Evolutionary conservation across 2,113 vertebrate species (phyloP).

Genomic region (Vanacampus margaritifer): DNA sequence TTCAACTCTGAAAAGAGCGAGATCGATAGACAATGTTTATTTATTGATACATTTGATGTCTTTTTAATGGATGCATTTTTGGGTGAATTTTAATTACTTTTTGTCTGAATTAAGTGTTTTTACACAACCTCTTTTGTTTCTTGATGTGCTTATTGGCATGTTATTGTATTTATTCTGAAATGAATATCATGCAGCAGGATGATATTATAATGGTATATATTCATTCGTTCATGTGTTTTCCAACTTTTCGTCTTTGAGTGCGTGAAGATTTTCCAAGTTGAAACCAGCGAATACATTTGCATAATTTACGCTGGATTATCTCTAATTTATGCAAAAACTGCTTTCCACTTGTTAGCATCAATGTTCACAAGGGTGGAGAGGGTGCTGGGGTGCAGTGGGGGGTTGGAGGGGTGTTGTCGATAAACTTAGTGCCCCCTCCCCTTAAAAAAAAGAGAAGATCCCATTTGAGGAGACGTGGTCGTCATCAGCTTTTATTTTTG

Average conservation of each 20-base stretch:
- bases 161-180: too few species aligned
- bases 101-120: too few species aligned
- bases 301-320: constrained; percentile 76
- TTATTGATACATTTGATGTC: too few species aligned
- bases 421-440: neutral
- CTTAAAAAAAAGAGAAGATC: neutral
- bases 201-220: too few species aligned
- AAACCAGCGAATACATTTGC: constrained; percentile 69
- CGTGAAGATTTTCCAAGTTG: constrained; percentile 43
- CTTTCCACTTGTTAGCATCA: constrained; percentile 69
- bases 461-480: neutral
- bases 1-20: too few species aligned
- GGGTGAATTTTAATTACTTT: too few species aligned
- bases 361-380: constrained; percentile 50
- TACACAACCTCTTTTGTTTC: too few species aligned
- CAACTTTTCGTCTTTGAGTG: constrained; percentile 1
- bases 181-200: too few species aligned
- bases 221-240: too few species aligned
- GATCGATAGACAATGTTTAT: too few species aligned
- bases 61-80: too few species aligned
- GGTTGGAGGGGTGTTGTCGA: neutral
- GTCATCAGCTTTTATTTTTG: neutral
- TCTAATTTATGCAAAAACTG: constrained; percentile 75
- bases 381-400: neutral
- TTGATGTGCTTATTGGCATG: too few species aligned